Base-by-base conservation (phyloP, 2,888 invertebrate genomes). In the Ichneumon xanthorius region DNA sequence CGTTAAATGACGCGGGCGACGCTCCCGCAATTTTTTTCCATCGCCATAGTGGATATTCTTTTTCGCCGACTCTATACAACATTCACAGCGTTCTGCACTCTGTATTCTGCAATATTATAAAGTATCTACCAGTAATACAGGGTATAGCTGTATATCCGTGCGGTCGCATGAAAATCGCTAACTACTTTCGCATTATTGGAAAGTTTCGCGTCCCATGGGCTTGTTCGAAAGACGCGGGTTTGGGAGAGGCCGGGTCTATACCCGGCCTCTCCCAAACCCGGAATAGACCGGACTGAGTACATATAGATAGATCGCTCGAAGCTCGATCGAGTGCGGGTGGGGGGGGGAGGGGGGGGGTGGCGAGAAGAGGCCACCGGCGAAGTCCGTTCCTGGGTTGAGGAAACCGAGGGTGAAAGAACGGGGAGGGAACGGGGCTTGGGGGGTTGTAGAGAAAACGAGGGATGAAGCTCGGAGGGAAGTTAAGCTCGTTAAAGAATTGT, bases 401-500 rank as follows among this genome's bases (percentile, higher is more conserved):
- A 72, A 30, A 33, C 40, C 14, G 61, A 58, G n/a, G 40, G 76
- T 78, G 75, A 72, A 82, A 72, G 71, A 68, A 79, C 33, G 40
- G 85, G 48, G 58, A 4, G 82, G 80, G 72, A 70, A 67, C 26
- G 73, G 22, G 5, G 30, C 30, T 30, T 30, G 37, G 45, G 67
- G 73, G 45, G 2, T 4, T 48, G 4, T 48, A 48, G 45, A 48
- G 45, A 48, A 73, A 76, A 55, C 71, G 79, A 76, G 85, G 67
- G 76, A 85, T 72, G 82, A 80, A 85, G 82, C 87, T 88, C 78
- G 81, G 73, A 87, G 87, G 81, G 78, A 89, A 90, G 90, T 90
- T 91, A 88, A 91, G 90, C 88, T 91, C 88, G 88, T 90, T 90
- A 89, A 91, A 90, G 88, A 89, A 89, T 89, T 86, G 87, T 89